These are phyloP conservation scores for Nineta flava DNA, from an alignment of 2,888 invertebrate genomes.

Conservation along the genomic window DNA sequence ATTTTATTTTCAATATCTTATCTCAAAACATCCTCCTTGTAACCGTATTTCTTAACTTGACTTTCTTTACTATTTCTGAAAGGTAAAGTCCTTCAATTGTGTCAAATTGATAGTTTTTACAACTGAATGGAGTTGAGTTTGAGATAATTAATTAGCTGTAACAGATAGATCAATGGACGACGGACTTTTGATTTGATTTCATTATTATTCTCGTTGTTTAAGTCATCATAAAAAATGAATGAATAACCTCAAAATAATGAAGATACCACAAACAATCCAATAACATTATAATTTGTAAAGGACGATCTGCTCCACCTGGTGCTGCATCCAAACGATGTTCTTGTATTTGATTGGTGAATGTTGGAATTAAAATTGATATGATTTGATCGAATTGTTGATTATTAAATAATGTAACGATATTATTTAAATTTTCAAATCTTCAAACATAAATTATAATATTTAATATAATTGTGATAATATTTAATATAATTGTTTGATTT, in stretches of 20 bases:
- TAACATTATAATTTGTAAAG: constrained; percentile 30
- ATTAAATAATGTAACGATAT: constrained; percentile 49
- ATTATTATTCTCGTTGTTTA: no score
- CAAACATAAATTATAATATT: constrained; percentile 8
- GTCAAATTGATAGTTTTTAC: no score
- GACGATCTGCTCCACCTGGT: constrained; percentile 38
- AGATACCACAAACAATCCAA: constrained; percentile 31
- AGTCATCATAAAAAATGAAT: no score
- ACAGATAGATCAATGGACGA: no score
- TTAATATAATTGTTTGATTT: constrained; percentile 10
- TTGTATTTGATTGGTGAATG: constrained; percentile 30
- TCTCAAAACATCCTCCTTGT: no score
- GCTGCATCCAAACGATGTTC: constrained; percentile 23
- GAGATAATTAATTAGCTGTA: no score
- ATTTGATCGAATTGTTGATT: constrained; percentile 47
- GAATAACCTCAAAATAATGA: constrained; percentile 11
- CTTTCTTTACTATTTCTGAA: no score
- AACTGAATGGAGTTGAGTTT: no score
- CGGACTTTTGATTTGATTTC: no score
- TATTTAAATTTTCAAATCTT: constrained; percentile 36
- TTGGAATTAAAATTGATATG: constrained; percentile 47
- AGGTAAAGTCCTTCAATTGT: no score
- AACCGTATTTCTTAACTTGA: no score
- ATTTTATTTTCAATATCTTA: no score
- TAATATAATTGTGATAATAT: not conserved